Evolutionary conservation across 2,888 invertebrate species (phyloP), one percentile per base, ranked within the genome.

Genomic region (Caenorhabditis sp.): DNA sequence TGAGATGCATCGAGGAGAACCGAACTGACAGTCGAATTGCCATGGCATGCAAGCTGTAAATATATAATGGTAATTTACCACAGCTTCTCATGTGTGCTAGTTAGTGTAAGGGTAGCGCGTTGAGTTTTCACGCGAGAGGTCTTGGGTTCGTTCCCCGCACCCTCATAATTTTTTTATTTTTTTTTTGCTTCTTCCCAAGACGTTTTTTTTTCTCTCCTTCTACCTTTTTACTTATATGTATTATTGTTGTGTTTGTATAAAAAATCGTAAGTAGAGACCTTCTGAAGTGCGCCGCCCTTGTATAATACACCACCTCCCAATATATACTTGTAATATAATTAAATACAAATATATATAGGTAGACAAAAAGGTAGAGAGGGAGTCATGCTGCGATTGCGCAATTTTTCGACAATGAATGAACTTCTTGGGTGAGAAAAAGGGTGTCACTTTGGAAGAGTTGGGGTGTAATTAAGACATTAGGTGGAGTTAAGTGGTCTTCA

Each of bases 21-120:
- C 86, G 66, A 84, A 84, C 54, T 84, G 82, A 67, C 86, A 86
- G 73, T 86, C 86, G 68, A 84, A 86, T 66, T 86, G 86, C 86
- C 86, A 86, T 20, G 84, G 81, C 1, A 83, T 78, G 60, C 86
- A 86, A 25, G 76, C 86, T 86, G 77, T 14, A 43, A 43, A 43
- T n/a, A n/a, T n/a, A n/a, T n/a, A n/a, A n/a, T n/a, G n/a, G n/a
- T n/a, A n/a, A n/a, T n/a, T n/a, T n/a, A n/a, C n/a, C n/a, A n/a
- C n/a, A n/a, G n/a, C n/a, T n/a, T n/a, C n/a, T n/a, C n/a, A n/a
- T n/a, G n/a, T n/a, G n/a, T n/a, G n/a, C n/a, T n/a, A n/a, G n/a
- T n/a, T n/a, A n/a, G n/a, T n/a, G n/a, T n/a, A n/a, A n/a, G n/a
- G n/a, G n/a, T n/a, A n/a, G n/a, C n/a, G n/a, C n/a, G n/a, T n/a